Base-by-base conservation (phyloP, 2,113 vertebrate species). In the Passer domesticus region DNA sequence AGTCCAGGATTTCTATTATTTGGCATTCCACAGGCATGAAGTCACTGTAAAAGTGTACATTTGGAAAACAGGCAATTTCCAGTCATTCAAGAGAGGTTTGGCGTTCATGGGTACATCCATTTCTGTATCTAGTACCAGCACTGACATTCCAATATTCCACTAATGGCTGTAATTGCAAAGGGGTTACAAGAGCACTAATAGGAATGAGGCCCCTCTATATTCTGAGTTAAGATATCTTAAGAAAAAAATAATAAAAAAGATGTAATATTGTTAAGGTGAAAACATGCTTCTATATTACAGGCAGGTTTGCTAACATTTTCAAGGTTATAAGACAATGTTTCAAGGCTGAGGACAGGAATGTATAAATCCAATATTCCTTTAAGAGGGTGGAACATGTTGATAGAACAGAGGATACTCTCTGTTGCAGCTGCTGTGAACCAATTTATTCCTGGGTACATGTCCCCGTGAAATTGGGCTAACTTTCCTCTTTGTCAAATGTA, bases 1-100 rank as follows among this genome's bases (percentile, higher is more conserved):
- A 94, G 19, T 35, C 33, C 75, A 68, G 22, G 12, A 33, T 90
- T 93, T 95, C 93, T 88, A 49, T 83, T 94, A 39, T 70, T 94
- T 88, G 55, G 52, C 24, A 46, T 86, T 37, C 37, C 18, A 31
- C 60, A 67, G 47, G 55, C 31, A 78, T 93, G 63, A 90, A 74
- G 39, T 96, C 75, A 60, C 33, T 2, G 1, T 52, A 55, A 55
- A 91, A 91, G 69, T 13, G 35, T n/a, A 24, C 25, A 66, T 58
- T 53, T 90, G 87, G 78, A 91, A 87, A 83, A 82, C 15, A 79
- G 69, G 46, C 4, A 30, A 49, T 79, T 95, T 89, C 52, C 7
- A 1, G 7, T 69, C 15, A 20, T 58, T 94, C 66, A 66, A 19
- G 62, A 77, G 37, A 52, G 23, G 16, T 70, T 91, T 91, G 70